These are phyloP conservation scores for Latrodectus geometricus DNA, from an alignment of 1,140 invertebrate species.

Conservation along the genomic window DNA sequence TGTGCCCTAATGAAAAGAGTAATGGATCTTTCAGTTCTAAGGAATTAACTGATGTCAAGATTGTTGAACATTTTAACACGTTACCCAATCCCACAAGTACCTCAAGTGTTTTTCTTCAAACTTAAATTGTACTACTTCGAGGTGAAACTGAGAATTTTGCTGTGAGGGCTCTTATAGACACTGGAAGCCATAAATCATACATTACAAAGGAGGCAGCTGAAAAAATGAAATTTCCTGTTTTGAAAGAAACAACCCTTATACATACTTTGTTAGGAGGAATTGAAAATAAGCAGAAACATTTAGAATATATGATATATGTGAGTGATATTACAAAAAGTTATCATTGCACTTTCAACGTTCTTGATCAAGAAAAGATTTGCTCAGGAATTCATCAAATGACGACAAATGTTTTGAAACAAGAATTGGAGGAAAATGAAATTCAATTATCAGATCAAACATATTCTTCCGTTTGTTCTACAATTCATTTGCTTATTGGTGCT, in stretches of 20 bases:
- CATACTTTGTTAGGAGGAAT: background rate
- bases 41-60: background rate
- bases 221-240: background rate
- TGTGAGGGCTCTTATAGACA: background rate
- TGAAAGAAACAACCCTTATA: background rate
- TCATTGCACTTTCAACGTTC: constrained; percentile 1
- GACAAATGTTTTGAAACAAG: background rate
- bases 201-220: background rate
- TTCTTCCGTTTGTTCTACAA: too few relatives aligned
- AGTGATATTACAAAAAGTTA: background rate
- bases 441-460: background rate
- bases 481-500: constrained; percentile 9
- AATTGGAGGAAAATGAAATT: constrained; percentile 15
- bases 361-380: constrained; percentile 16
- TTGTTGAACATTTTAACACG: background rate
- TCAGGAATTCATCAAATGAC: background rate
- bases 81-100: background rate
- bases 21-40: background rate
- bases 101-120: background rate
- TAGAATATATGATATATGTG: background rate
- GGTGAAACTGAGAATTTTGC: background rate
- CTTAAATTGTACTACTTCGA: background rate
- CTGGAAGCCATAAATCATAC: too few relatives aligned
- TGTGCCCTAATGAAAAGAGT: background rate
- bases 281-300: background rate